These are phyloP conservation scores for Falco peregrinus DNA, from an alignment of 2,797 vertebrate genomes.

Conservation along the genomic window DNA sequence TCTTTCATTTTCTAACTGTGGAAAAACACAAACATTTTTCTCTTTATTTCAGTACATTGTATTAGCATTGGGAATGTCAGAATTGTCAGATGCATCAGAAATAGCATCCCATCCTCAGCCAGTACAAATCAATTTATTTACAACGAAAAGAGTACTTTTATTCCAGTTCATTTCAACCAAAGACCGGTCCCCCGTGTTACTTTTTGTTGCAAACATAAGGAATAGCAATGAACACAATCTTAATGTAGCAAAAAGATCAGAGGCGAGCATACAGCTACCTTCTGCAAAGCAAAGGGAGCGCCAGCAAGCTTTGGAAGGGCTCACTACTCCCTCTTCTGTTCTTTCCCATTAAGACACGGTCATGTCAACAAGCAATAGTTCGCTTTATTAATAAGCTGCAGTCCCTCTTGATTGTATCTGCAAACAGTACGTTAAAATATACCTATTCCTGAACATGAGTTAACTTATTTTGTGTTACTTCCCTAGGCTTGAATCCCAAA, in stretches of 20 bases:
- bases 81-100: not conserved
- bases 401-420: not conserved
- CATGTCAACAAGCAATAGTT: not conserved
- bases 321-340: constrained; percentile 68
- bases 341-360: constrained; percentile 33
- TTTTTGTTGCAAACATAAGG: not conserved
- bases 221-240: not conserved
- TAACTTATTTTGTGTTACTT: constrained; percentile 17
- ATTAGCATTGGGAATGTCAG: not conserved
- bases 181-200: accelerated
- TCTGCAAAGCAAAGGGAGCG: not conserved
- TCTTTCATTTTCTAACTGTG: not conserved
- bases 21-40: not conserved
- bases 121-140: not conserved
- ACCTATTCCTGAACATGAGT: not conserved
- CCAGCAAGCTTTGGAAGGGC: constrained; percentile 1
- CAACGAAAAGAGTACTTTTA: not conserved
- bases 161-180: not conserved
- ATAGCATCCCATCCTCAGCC: not conserved
- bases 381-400: not conserved
- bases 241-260: not conserved
- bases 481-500: constrained; percentile 92
- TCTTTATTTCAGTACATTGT: not conserved
- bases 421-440: not conserved
- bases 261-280: not conserved